Percentiles rank a stretch among this genome's conserved stretches.
Evolutionary conservation across 2,113 vertebrate species (phyloP).

Genomic region (Strigops habroptila): DNA sequence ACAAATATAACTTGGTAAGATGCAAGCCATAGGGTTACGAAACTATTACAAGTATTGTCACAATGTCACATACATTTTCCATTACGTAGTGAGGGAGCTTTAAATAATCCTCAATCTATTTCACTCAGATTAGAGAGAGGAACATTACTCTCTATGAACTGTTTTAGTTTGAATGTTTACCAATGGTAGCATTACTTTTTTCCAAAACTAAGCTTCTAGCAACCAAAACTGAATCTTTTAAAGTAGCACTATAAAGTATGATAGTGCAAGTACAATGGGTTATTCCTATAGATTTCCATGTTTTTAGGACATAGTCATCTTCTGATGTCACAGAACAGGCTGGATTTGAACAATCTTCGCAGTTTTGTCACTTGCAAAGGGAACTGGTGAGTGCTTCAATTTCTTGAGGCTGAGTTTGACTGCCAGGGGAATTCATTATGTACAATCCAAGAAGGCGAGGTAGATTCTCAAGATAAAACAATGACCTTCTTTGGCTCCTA

Average conservation of each 20-base stretch:
- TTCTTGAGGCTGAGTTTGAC: not conserved
- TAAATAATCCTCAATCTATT: slow-evolving; percentile 2
- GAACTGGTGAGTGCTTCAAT: not conserved
- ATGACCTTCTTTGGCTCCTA: not conserved
- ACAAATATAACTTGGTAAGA: not conserved
- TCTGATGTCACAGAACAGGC: not conserved
- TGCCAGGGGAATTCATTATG: not conserved
- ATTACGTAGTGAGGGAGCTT: not conserved
- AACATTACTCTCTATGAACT: not conserved
- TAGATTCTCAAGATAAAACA: not conserved
- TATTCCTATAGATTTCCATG: not conserved
- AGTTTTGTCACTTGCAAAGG: not conserved
- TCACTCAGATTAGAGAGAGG: not conserved
- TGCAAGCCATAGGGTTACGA: not conserved
- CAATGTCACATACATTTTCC: not conserved
- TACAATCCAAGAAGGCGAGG: not conserved
- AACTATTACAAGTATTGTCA: not conserved
- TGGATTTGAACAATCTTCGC: not conserved
- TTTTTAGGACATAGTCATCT: not conserved
- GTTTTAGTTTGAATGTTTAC: not conserved
- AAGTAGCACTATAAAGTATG: not conserved
- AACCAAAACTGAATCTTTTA: not conserved
- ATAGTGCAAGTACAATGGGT: not conserved
- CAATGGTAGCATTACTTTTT: not conserved
- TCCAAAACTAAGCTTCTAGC: not conserved